Percentiles rank a stretch among this genome's conserved stretches.
Conservation (phyloP, 2,888 invertebrate genomes). For the Syrphus vitripennis region DNA sequence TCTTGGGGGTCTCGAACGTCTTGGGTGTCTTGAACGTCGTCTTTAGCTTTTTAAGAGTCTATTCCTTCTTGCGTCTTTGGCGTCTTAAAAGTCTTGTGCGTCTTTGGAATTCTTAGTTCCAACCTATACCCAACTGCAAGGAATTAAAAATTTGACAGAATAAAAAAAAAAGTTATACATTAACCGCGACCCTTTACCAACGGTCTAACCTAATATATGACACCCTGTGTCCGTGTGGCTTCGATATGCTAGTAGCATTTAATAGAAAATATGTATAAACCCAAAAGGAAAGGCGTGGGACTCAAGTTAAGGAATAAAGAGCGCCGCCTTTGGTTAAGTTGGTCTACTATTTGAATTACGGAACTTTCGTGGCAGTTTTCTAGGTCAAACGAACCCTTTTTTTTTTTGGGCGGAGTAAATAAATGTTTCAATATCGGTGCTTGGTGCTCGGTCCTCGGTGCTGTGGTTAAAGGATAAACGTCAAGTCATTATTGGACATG, state of each 20-base stretch:
- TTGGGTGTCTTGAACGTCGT: too few species aligned
- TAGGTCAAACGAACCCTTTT: slow-evolving; percentile 49
- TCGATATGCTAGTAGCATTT: background rate
- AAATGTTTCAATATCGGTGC: slow-evolving; percentile 53
- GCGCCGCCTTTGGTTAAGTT: background rate
- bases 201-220: background rate
- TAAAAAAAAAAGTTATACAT: too few species aligned
- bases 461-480: slow-evolving; percentile 30
- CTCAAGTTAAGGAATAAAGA: background rate
- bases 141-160: too few species aligned
- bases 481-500: slow-evolving; percentile 20
- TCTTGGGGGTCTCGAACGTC: too few species aligned
- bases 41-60: too few species aligned
- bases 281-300: slow-evolving; percentile 1
- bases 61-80: too few species aligned
- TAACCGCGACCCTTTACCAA: background rate
- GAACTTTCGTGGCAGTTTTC: slow-evolving; percentile 48
- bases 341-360: slow-evolving; percentile 40
- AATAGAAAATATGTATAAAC: background rate
- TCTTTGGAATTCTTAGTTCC: too few species aligned
- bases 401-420: slow-evolving; percentile 27
- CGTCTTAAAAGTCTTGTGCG: too few species aligned
- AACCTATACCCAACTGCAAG: too few species aligned
- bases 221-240: background rate
- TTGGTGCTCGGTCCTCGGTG: background rate